Conservation (phyloP, 2,113 vertebrate genomes). For the Pangasianodon gigas region DNA sequence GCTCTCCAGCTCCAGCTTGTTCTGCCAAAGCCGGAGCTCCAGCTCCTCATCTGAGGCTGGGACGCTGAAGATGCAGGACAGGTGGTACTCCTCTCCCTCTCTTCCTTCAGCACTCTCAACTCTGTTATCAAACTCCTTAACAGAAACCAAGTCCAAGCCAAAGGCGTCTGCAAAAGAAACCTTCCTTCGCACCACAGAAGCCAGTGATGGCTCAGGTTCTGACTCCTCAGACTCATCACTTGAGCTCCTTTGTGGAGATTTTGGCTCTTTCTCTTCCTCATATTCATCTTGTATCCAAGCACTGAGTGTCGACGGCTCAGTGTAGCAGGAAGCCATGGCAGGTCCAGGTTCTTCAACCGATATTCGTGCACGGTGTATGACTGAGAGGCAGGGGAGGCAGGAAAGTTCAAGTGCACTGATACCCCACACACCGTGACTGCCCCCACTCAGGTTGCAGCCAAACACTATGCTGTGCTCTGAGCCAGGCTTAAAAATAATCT, state of each 20-base stretch:
- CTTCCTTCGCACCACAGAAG: constrained; percentile 74
- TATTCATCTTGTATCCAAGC: neutral
- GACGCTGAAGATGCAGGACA: constrained; percentile 80
- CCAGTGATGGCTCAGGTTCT: constrained; percentile 67
- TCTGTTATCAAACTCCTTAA: constrained; percentile 88
- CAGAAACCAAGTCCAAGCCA: constrained; percentile 89
- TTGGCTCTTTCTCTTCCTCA: constrained; percentile 61
- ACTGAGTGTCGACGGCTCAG: neutral
- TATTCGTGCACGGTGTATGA: constrained; percentile 79
- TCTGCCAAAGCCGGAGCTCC: constrained; percentile 74
- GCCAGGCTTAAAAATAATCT: constrained; percentile 89
- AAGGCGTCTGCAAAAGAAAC: constrained; percentile 97
- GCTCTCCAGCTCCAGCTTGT: constrained; percentile 85
- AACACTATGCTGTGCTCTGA: constrained; percentile 84
- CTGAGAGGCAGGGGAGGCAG: constrained; percentile 69
- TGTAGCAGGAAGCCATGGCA: constrained; percentile 62
- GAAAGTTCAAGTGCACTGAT: constrained; percentile 75
- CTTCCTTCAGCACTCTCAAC: constrained; percentile 65
- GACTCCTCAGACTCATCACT: constrained; percentile 76
- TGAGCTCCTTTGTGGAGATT: constrained; percentile 71
- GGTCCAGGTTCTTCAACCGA: constrained; percentile 68
- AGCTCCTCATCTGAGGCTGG: constrained; percentile 80
- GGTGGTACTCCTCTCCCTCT: constrained; percentile 77
- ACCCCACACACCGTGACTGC: constrained; percentile 80
- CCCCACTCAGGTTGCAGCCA: constrained; percentile 90